Base-by-base conservation (phyloP, 2,797 vertebrate species). In the Falco berigora region DNA sequence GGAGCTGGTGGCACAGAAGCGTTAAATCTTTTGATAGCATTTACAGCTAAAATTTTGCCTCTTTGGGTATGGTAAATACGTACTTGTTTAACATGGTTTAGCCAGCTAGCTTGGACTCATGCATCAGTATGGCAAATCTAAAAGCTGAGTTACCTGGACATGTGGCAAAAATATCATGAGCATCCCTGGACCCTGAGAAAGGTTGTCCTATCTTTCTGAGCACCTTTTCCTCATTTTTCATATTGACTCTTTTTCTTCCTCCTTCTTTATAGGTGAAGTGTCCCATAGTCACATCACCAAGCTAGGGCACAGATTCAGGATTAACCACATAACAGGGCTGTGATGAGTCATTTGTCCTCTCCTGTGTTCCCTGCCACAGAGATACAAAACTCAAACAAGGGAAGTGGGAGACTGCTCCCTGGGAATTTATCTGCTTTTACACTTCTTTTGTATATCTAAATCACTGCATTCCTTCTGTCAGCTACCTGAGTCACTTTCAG, bases 341-440 rank as follows among this genome's bases (percentile, higher is more conserved):
- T 64, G 83, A 32, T 95, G 92, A 96, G 47, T 97, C 95, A 96
- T 56, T 75, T 19, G 58, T 50, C 66, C 79, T 88, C 75, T 75
- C 46, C 49, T 1, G 0, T 32, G 27, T 75, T 85, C 40, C 55
- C 77, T 80, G 78, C 20, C 32, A 73, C 66, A 81, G 74, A 95
- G 93, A 92, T 44, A 88, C 27, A 94, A 78, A 95, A 82, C 47
- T 90, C 90, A 94, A 94, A 95, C 5, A 94, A 1, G 15, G 92
- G 85, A 92, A 94, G 21, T 13, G 21, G 68, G 34, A 90, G n/a
- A 73, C 40, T 69, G 62, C 58, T 93, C 62, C 73, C 53, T 18
- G 27, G 32, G 34, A 46, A 68, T 84, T 90, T 81, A 81, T 77
- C 73, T 88, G 40, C 28, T 81, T 86, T 71, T 63, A 56, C 30